Conservation (phyloP, 1,140 invertebrate species). For the Spodoptera frugiperda region DNA sequence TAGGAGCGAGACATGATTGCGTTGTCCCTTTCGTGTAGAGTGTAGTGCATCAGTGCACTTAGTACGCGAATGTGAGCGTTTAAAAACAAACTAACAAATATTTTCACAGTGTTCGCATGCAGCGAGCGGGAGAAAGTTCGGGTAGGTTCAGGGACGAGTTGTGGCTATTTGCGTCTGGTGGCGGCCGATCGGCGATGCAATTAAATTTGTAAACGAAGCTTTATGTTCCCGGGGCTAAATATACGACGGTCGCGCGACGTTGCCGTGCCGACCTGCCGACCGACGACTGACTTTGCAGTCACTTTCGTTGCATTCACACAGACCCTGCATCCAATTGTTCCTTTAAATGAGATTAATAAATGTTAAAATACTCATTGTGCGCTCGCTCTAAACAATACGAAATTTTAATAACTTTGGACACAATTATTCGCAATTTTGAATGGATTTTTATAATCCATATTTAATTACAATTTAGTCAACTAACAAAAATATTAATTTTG, state of each 20-base stretch:
- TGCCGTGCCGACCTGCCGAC: constrained; percentile 59
- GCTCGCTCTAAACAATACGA: no score
- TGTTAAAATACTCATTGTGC: no score
- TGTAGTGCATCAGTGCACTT: constrained; percentile 32
- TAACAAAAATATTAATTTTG: no score
- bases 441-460: no score
- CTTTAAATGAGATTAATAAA: background rate
- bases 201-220: constrained; percentile 83
- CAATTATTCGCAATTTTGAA: no score
- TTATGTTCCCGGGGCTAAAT: constrained; percentile 79
- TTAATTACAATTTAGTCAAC: no score
- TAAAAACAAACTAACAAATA: constrained; percentile 61
- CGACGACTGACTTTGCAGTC: constrained; percentile 54
- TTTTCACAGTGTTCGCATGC: constrained; percentile 54
- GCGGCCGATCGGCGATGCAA: constrained; percentile 84
- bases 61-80: constrained; percentile 39
- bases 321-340: constrained; percentile 59
- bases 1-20: constrained; percentile 5
- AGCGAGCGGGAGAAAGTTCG: constrained; percentile 77
- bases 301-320: constrained; percentile 64
- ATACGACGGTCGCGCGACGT: constrained; percentile 71
- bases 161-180: constrained; percentile 80
- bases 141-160: constrained; percentile 81
- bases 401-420: no score
- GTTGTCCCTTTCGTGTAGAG: constrained; percentile 37